Conservation (phyloP, 2,113 vertebrate species). For the Peromyscus maniculatus region DNA sequence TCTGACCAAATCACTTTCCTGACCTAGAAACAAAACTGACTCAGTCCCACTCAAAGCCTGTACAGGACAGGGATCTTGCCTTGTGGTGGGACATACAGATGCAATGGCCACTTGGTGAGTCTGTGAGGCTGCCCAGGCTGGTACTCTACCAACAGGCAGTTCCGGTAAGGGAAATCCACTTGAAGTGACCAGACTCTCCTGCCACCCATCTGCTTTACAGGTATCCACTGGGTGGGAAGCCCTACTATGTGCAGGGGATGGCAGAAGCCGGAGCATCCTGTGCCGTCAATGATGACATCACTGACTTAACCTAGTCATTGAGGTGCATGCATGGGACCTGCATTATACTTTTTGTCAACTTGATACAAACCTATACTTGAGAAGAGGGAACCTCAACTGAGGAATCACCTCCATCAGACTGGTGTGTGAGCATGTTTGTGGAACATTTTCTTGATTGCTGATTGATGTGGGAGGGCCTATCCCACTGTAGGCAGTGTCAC, state of each 20-base stretch:
- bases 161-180: background rate
- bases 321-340: background rate
- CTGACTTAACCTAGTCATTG: background rate
- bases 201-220: background rate
- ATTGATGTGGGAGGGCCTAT: background rate
- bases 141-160: background rate
- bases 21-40: background rate
- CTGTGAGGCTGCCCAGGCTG: background rate
- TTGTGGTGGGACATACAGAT: background rate
- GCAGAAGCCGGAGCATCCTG: background rate
- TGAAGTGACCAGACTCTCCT: background rate
- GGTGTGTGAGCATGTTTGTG: background rate
- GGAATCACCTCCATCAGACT: background rate
- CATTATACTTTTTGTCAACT: background rate
- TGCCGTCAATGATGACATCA: background rate
- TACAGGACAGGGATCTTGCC: background rate
- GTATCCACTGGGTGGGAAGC: background rate
- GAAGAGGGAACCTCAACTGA: background rate
- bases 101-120: background rate
- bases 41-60: background rate
- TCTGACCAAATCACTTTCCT: background rate
- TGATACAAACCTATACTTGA: background rate
- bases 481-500: background rate
- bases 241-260: background rate
- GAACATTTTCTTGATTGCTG: background rate